phyloP scores from a whole-genome alignment of 2,113 vertebrate species.

The Naja naja region DNA sequence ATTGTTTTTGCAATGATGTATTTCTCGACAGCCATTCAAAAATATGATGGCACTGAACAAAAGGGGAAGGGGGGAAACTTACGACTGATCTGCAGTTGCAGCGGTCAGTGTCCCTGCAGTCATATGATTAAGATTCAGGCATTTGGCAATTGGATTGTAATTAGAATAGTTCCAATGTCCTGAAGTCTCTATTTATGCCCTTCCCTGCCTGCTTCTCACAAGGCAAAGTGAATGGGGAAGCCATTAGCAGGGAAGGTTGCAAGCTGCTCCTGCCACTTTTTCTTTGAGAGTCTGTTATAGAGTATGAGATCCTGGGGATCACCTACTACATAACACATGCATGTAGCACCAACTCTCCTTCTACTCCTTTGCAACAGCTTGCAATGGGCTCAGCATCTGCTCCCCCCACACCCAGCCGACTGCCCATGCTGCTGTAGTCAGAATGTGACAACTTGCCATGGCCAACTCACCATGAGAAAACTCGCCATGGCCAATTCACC shows the following conservation, averaged over 20 bases:
- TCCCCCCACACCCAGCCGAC: too few species aligned
- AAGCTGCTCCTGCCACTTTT: neutral
- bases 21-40: neutral
- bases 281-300: neutral
- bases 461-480: neutral
- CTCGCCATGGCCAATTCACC: too few species aligned
- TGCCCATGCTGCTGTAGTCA: too few species aligned
- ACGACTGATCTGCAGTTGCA: neutral
- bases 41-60: neutral
- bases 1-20: neutral
- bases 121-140: neutral
- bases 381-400: neutral
- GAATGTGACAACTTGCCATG: neutral
- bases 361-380: neutral
- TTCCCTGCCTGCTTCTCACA: neutral
- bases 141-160: neutral
- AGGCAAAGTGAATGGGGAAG: neutral
- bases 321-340: neutral
- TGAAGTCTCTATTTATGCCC: neutral
- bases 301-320: neutral
- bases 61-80: neutral
- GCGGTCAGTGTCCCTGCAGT: neutral
- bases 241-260: neutral
- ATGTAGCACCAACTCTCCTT: neutral
- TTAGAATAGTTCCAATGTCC: neutral